phyloP scores from a whole-genome alignment of 1,140 invertebrate genomes.

The Aphelinus certus region DNA sequence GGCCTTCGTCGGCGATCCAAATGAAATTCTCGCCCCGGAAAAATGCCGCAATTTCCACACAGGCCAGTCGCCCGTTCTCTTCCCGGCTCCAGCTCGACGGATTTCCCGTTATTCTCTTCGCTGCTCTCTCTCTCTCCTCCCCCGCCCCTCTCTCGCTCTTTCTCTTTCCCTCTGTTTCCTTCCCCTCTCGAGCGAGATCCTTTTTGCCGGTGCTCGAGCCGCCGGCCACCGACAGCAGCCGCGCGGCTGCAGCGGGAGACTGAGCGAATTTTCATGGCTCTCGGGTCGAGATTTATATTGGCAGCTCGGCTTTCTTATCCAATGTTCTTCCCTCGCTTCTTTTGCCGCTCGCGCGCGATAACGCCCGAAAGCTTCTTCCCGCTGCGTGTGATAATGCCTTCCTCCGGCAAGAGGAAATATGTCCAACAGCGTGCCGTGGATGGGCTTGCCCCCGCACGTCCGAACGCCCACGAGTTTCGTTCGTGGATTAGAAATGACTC shows the following conservation, averaged over 20 bases:
- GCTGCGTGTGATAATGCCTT: too few species aligned
- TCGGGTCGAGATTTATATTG: conserved; percentile 10
- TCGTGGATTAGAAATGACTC: too few species aligned
- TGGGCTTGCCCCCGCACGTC: too few species aligned
- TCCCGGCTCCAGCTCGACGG: not conserved
- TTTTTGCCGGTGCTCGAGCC: not conserved
- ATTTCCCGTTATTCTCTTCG: not conserved
- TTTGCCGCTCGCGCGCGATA: not conserved
- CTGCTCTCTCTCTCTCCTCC: not conserved
- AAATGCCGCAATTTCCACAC: conserved; percentile 4
- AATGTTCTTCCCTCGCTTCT: not conserved
- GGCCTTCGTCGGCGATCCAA: conserved; percentile 13
- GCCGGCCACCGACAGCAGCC: not conserved
- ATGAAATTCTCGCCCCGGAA: conserved; percentile 17
- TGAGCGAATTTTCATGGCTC: conserved; percentile 7
- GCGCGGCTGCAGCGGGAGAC: not conserved
- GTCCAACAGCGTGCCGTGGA: too few species aligned
- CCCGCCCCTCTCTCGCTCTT: not conserved
- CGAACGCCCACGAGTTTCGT: too few species aligned
- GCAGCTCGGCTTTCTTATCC: not conserved
- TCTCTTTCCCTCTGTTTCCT: not conserved
- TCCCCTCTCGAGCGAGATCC: not conserved
- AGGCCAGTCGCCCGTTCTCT: not conserved
- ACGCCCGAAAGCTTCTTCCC: not conserved
- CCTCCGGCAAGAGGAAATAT: too few species aligned